Conservation (phyloP, 2,888 invertebrate species). For the Colletes collaris region DNA sequence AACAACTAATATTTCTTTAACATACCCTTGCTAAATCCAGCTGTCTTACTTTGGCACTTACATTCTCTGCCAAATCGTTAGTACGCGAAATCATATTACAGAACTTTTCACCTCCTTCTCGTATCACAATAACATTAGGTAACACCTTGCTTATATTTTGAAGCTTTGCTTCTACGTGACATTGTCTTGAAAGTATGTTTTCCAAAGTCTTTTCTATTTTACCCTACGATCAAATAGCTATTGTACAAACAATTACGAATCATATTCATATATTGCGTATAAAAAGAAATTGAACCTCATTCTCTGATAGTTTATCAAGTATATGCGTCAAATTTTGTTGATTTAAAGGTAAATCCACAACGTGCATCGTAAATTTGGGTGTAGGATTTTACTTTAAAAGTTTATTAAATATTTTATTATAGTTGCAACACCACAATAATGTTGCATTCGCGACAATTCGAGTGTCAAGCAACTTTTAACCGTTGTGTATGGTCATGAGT, state of each 20-base stretch:
- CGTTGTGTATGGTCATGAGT: no score
- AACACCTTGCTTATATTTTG: constrained; percentile 91
- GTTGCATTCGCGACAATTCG: neutral
- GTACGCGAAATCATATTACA: constrained; percentile 94
- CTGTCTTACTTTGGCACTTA: constrained; percentile 97
- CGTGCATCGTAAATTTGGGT: neutral
- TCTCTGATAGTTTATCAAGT: constrained; percentile 74
- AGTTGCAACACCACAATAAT: neutral
- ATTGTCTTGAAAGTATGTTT: constrained; percentile 89
- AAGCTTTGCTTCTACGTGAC: constrained; percentile 91
- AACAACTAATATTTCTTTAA: constrained; percentile 41
- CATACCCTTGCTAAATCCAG: constrained; percentile 95
- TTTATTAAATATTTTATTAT: neutral
- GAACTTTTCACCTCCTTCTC: constrained; percentile 91
- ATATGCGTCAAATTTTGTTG: constrained; percentile 75
- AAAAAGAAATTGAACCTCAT: constrained; percentile 69
- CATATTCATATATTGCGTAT: neutral
- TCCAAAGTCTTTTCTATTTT: constrained; percentile 89
- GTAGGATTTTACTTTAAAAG: neutral
- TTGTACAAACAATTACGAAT: neutral
- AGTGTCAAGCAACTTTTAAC: neutral
- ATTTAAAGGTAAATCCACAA: constrained; percentile 69
- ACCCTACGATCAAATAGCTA: constrained; percentile 83
- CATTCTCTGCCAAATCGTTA: constrained; percentile 94
- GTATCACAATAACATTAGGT: constrained; percentile 90